These are phyloP conservation scores for Linurgus olivaceus DNA, from an alignment of 2,797 vertebrate genomes.

Conservation along the genomic window DNA sequence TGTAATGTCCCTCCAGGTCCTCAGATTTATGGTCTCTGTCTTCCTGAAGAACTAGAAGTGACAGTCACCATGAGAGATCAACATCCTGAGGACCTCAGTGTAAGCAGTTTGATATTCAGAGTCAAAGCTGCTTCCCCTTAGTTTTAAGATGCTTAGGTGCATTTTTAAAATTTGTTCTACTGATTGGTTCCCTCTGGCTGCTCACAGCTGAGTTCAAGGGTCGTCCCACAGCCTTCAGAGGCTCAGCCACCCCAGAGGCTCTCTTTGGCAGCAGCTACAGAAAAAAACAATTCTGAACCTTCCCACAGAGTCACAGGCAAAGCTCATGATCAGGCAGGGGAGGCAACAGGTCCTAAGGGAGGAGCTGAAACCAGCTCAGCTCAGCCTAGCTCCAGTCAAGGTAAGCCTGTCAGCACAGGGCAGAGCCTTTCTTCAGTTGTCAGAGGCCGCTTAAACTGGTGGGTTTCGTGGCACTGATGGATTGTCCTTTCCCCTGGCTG, in stretches of 20 bases:
- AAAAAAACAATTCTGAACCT: not conserved
- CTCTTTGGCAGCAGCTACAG: not conserved
- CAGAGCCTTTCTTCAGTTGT: not conserved
- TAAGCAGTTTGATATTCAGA: not conserved
- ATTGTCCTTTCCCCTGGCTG: not conserved
- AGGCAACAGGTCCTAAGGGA: rapidly evolving
- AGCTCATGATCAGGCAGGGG: not conserved
- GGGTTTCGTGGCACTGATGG: not conserved
- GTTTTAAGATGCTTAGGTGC: not conserved
- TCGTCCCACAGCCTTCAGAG: not conserved
- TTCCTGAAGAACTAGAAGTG: not conserved
- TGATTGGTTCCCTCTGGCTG: not conserved
- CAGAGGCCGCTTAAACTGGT: not conserved
- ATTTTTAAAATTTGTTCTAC: not conserved
- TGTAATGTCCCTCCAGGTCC: not conserved
- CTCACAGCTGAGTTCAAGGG: rapidly evolving
- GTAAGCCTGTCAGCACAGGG: not conserved
- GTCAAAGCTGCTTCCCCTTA: not conserved
- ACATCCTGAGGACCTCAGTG: not conserved
- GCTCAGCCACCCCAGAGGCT: not conserved
- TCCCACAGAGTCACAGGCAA: not conserved
- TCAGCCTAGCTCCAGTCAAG: not conserved
- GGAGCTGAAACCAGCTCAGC: not conserved
- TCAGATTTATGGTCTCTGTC: not conserved
- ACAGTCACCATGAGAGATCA: not conserved